Base-by-base conservation (phyloP, 1,140 invertebrate genomes). In the Neodiprion pinetum region DNA sequence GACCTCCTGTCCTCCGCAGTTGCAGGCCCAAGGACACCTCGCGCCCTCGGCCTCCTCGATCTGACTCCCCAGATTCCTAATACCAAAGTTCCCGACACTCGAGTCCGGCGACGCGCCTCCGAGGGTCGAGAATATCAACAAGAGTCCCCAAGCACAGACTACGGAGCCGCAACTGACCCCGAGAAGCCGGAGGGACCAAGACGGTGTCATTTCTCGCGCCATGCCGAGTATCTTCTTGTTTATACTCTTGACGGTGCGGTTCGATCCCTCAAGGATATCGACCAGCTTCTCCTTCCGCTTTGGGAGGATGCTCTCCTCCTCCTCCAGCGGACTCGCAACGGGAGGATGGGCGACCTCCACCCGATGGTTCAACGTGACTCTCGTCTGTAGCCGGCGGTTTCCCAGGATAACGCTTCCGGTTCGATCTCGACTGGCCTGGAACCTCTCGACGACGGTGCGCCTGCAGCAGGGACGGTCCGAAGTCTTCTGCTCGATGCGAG, bases 1-100 rank as follows among this genome's bases (percentile, higher is more conserved):
- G 47, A 96, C 92, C 68, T 93, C 93, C 70, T 93, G 90, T 72
- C 93, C 93, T 73, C 91, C 90, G 85, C 96, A 97, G 78, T 92
- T 90, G 88, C 96, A 97, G 17, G 93, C 92, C 89, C 92, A 92
- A 8, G 96, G 95, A 87, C 96, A 97, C 61, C 87, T 88, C 70
- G 84, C 82, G 21, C 78, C 79, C 76, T 86, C 85, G 75, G 84
- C 80, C 72, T 86, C 84, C 48, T 85, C 85, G 73, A 82, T 77
- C n/a, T 72, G 79, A 23, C 74, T 78, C 49, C 81, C 85, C 74
- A 86, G 81, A 47, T 80, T 86, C 75, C 84, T 83, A 67, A 76
- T 82, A 72, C 82, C 82, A 76, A 84, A 69, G n/a, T 47, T 77
- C n/a, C 81, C 83, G 71, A 83, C 82, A 75, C 81, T 12, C 10